Conservation (phyloP, 2,888 invertebrate species). For the Drosophila barbarae region DNA sequence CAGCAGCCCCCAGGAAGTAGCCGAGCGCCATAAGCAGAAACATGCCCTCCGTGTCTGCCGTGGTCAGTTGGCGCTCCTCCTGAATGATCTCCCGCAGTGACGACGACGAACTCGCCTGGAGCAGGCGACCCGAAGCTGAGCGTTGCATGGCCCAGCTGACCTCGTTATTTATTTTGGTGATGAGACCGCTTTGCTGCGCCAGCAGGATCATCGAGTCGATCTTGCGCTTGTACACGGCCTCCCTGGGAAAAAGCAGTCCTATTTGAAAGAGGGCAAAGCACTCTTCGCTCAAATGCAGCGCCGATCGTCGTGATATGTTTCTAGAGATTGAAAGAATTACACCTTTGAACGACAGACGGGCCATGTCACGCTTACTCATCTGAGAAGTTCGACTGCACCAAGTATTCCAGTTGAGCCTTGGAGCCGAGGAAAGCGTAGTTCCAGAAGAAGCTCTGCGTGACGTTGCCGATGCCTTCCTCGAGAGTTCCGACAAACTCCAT, state of each 20-base stretch:
- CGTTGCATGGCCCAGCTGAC: constrained; percentile 87
- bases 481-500: constrained; percentile 85
- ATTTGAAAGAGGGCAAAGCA: constrained; percentile 88
- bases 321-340: constrained; percentile 60
- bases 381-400: constrained; percentile 86
- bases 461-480: constrained; percentile 86
- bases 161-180: constrained; percentile 85
- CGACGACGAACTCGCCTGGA: constrained; percentile 82
- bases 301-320: constrained; percentile 81
- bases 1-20: constrained; percentile 83
- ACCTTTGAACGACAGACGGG: neutral
- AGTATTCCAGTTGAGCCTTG: constrained; percentile 85
- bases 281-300: constrained; percentile 86
- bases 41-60: constrained; percentile 91
- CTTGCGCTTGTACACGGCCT: constrained; percentile 84
- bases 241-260: constrained; percentile 83
- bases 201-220: constrained; percentile 83
- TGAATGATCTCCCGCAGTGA: constrained; percentile 80
- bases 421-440: constrained; percentile 89
- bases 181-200: constrained; percentile 85
- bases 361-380: constrained; percentile 80
- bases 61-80: constrained; percentile 87
- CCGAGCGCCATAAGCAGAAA: constrained; percentile 87
- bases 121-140: constrained; percentile 82
- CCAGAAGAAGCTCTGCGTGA: constrained; percentile 88